These are phyloP conservation scores for Brachyopa scutellaris DNA, from an alignment of 2,888 invertebrate species.

Conservation along the genomic window DNA sequence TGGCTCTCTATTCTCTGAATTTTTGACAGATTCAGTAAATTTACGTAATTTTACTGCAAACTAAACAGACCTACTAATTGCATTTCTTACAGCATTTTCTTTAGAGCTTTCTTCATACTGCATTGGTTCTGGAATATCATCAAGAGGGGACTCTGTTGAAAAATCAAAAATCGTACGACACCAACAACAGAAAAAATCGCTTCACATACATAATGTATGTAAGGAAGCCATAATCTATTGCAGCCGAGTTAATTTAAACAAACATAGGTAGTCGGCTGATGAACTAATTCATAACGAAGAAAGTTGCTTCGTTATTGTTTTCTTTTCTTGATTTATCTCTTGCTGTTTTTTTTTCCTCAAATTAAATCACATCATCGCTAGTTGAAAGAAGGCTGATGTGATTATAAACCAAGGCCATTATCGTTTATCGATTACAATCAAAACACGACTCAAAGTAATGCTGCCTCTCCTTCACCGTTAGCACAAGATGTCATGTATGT, in stretches of 20 bases:
- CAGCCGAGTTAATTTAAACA: neutral
- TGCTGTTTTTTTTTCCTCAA: neutral
- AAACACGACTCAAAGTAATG: conserved; percentile 2
- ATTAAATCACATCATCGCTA: neutral
- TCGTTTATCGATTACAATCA: neutral
- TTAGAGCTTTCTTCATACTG: too few species aligned
- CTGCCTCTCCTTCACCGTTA: neutral
- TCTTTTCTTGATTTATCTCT: neutral
- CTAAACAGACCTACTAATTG: too few species aligned
- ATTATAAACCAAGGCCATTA: neutral
- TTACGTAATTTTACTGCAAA: too few species aligned
- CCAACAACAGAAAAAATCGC: too few species aligned
- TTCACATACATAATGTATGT: neutral
- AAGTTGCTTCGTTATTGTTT: neutral
- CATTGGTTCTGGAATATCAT: too few species aligned
- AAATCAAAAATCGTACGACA: too few species aligned
- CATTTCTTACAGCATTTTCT: too few species aligned
- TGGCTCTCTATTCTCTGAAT: too few species aligned
- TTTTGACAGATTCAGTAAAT: too few species aligned
- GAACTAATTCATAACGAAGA: neutral
- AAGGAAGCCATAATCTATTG: neutral
- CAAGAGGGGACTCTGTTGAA: too few species aligned
- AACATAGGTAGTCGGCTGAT: neutral
- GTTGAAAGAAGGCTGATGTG: neutral
- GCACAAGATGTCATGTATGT: neutral